phyloP scores from a whole-genome alignment of 2,888 invertebrate genomes.

The Alcis repandata region DNA sequence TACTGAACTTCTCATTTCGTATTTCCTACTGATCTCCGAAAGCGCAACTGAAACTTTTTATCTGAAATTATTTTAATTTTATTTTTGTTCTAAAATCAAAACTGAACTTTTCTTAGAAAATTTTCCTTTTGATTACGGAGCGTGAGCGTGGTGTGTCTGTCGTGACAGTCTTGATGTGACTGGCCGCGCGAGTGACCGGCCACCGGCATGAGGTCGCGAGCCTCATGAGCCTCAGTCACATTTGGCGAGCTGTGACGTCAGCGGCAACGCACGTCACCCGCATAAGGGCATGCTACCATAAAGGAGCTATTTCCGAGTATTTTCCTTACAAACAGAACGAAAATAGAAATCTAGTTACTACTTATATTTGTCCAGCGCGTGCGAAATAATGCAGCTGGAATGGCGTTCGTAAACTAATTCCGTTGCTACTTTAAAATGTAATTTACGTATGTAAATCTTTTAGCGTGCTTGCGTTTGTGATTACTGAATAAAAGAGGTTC shows the following conservation, averaged over 20 bases:
- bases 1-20: neutral
- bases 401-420: slow-evolving; percentile 14
- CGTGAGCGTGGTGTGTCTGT: slow-evolving; percentile 25
- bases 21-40: neutral
- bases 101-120: slow-evolving; percentile 12
- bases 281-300: slow-evolving; percentile 31
- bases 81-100: slow-evolving; percentile 23
- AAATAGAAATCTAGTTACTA: slow-evolving; percentile 25
- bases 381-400: slow-evolving; percentile 19
- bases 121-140: slow-evolving; percentile 28
- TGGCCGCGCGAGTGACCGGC: slow-evolving; percentile 42
- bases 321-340: slow-evolving; percentile 38
- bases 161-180: slow-evolving; percentile 42
- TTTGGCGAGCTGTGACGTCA: slow-evolving; percentile 63
- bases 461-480: slow-evolving; percentile 2
- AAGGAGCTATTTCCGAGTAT: slow-evolving; percentile 47
- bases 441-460: slow-evolving; percentile 18
- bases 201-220: slow-evolving; percentile 33
- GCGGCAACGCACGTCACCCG: slow-evolving; percentile 40
- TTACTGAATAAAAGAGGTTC: neutral
- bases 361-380: slow-evolving; percentile 8
- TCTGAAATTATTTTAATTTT: neutral
- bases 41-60: slow-evolving; percentile 19
- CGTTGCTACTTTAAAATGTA: slow-evolving; percentile 15
- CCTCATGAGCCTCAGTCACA: slow-evolving; percentile 32